Conservation (phyloP, 2,797 vertebrate species). For the Sparus aurata region DNA sequence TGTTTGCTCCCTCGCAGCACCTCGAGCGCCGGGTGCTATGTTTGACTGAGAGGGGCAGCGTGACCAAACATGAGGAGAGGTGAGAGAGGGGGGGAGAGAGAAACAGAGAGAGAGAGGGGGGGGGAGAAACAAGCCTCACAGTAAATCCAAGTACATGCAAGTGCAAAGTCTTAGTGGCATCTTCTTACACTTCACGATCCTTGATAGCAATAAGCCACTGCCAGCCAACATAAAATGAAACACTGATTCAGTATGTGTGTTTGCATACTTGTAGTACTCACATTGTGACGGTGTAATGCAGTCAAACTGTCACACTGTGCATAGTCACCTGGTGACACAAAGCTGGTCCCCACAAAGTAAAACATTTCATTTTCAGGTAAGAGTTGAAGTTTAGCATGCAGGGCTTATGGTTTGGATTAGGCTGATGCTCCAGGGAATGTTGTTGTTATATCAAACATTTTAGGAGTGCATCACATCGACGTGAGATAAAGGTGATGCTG, state of each 20-base stretch:
- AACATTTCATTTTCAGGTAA: not conserved
- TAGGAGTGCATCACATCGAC: not conserved
- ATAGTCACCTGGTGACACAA: not conserved
- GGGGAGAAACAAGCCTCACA: not conserved
- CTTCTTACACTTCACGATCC: slow-evolving; percentile 24
- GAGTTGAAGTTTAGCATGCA: not conserved
- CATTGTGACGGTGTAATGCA: not conserved
- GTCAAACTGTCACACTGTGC: not conserved
- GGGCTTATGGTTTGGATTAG: not conserved
- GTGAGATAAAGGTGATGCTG: not conserved
- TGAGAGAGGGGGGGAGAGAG: slow-evolving; percentile 20
- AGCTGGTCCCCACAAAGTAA: not conserved
- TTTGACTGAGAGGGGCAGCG: slow-evolving; percentile 60
- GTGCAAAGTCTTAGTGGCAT: slow-evolving; percentile 2
- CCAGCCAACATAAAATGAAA: slow-evolving; percentile 3
- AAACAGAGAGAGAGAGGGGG: not conserved
- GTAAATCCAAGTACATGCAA: slow-evolving; percentile 17
- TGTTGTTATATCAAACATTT: not conserved
- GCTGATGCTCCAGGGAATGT: not conserved
- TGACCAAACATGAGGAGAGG: slow-evolving; percentile 64
- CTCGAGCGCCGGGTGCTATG: slow-evolving; percentile 56
- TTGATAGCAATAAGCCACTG: not conserved
- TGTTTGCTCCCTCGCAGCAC: slow-evolving; percentile 53
- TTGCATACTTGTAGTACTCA: not conserved
- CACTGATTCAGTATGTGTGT: not conserved